phyloP scores from a whole-genome alignment of 2,797 vertebrate species.

The Crocidura indochinensis region DNA sequence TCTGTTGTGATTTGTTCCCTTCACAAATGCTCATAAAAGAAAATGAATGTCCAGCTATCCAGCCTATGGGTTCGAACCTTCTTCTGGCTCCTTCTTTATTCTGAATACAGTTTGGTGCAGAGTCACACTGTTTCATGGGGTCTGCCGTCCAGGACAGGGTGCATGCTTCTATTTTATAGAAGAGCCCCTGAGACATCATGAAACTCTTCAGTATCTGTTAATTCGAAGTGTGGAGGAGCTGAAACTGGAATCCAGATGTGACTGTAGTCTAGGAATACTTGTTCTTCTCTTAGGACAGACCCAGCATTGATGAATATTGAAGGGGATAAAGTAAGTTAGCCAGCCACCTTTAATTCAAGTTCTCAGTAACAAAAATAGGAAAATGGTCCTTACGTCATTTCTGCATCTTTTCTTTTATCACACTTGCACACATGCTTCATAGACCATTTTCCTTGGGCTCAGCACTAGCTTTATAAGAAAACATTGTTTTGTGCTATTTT shows the following conservation, averaged over 20 bases:
- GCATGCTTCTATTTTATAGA: neutral
- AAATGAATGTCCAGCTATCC: neutral
- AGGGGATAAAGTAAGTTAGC: neutral
- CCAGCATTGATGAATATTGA: neutral
- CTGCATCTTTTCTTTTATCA: neutral
- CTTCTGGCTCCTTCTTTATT: neutral
- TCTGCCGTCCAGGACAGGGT: neutral
- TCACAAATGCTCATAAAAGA: neutral
- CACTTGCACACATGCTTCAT: neutral
- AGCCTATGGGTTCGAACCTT: neutral
- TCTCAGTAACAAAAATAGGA: neutral
- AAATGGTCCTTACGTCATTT: neutral
- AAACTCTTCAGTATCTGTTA: neutral
- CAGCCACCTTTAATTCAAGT: neutral
- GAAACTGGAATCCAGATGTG: neutral
- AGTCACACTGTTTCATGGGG: neutral
- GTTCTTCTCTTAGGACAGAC: slow-evolving; percentile 36
- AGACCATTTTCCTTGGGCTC: neutral
- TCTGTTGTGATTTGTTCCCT: neutral
- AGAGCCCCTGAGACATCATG: neutral
- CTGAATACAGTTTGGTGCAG: neutral
- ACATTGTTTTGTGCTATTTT: neutral
- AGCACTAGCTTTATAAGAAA: neutral
- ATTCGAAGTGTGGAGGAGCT: neutral
- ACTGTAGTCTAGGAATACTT: neutral